Base-by-base conservation (phyloP, 2,797 vertebrate species). In the Cyprinodon diabolis region DNA sequence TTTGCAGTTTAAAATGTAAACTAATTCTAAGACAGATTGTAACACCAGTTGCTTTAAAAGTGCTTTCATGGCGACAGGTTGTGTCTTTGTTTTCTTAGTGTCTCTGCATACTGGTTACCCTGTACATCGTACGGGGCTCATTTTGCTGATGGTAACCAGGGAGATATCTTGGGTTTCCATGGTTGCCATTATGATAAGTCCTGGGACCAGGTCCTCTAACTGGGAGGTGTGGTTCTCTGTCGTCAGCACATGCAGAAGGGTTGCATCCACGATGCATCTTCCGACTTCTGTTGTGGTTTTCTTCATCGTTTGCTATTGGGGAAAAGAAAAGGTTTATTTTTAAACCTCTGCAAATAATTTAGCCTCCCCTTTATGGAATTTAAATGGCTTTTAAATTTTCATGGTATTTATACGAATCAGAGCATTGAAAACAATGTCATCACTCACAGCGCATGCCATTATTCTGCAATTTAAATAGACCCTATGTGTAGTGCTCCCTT, bases 101-200 rank as follows among this genome's bases (percentile, higher is more conserved):
- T 78, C 89, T 89, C 72, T 90, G 87, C 65, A 83, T 76, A 76
- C 86, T 89, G 19, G 90, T 75, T 3, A 71, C 89, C 57, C 92
- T 90, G 57, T 87, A 76, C 47, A 90, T 73, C 78, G 2, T 43
- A 43, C 81, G 77, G 8, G 91, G 81, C 1, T 71, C 67, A 5
- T 80, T 87, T 47, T 92, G 84, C 30, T 43, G 58, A 55, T 92
- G 76, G 56, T 92, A 89, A 70, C 94, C 94, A 0, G 94, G 94
- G 17, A 92, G 81, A 68, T 92, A 92, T 40, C 93, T 93, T 0
- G 83, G 75, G 45, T 80, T 71, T 76, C 81, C 71, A 0, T 75
- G 74, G 19, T 84, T 88, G 48, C 86, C 81, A 19, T 0, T 88
- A 87, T 78, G 93, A 89, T 76, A 25, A 30, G 71, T 83, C 47